phyloP scores from a whole-genome alignment of 1,140 invertebrate genomes.

The Achroia grisella region DNA sequence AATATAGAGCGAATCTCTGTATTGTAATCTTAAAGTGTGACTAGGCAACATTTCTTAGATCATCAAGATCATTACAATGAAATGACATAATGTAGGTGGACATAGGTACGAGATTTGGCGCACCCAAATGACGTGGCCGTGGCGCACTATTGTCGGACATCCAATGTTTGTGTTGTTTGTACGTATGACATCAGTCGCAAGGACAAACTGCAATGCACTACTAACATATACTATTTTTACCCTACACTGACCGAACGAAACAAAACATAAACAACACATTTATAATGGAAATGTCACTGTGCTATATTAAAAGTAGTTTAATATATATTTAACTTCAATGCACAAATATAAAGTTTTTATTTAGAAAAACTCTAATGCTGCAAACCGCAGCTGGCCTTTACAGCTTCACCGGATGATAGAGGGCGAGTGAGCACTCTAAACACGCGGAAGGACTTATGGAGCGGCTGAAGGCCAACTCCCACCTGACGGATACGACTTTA shows the following conservation, averaged over 20 bases:
- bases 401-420: no score
- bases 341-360: no score
- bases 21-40: no score
- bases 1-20: no score
- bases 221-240: slow-evolving; percentile 31
- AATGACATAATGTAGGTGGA: slow-evolving; percentile 19
- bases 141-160: slow-evolving; percentile 45
- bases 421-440: no score
- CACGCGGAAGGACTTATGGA: no score
- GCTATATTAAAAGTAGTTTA: slow-evolving; percentile 3
- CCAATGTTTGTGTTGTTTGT: slow-evolving; percentile 40
- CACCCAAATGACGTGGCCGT: slow-evolving; percentile 48
- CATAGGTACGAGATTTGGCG: slow-evolving; percentile 43
- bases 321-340: slow-evolving; percentile 4
- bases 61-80: slow-evolving; percentile 13
- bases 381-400: no score
- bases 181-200: slow-evolving; percentile 40
- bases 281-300: slow-evolving; percentile 6
- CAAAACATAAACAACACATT: background rate
- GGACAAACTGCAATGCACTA: slow-evolving; percentile 38
- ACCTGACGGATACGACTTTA: no score
- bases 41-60: background rate
- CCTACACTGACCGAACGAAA: slow-evolving; percentile 13
- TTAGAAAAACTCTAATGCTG: no score
- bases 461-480: no score